Evolutionary conservation across 2,888 invertebrate species (phyloP), one percentile per base, ranked within the genome.

Genomic region (Athalia cordata): DNA sequence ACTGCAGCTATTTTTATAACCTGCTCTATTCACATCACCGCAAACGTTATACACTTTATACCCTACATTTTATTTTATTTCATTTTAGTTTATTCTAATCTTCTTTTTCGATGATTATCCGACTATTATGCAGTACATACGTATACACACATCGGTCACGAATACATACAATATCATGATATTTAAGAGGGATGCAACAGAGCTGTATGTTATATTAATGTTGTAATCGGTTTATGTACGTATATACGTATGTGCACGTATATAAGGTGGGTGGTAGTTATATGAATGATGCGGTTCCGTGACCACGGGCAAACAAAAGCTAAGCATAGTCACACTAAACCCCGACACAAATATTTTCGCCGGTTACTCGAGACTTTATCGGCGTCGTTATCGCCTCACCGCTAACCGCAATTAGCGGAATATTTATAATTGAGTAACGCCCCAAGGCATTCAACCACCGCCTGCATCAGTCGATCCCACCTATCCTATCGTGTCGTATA

Each of bases 381-480:
- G 52, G 5, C 11, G 52, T 75, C 75, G 64, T 75, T 75, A 75
- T 75, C 75, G 62, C 64, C 50, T n/a, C n/a, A 50, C 59, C 64
- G 75, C 75, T 75, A 75, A 75, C 75, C 75, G 75, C 75, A 75
- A 75, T 75, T 75, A 75, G 62, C 75, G 61, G 75, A 75, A 75
- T 75, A 75, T 75, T 75, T 75, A 75, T 75, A 75, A 75, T 75
- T 75, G 75, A 75, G 75, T 64, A 62, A 75, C 75, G 75, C 75
- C 64, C 72, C 57, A 52, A 45, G 72, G 72, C 52, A 52, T 6
- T 29, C 52, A 15, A n/a, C n/a, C 29, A 67, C 67, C 67, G n/a
- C 52, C 5, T 13, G 15, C 55, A 72, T 47, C 72, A 29, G 59
- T 15, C 9, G 11, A 7, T 29, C 15, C 15, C 8, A 50, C 1